Conservation (phyloP, 2,797 vertebrate species). For the Anas georgica region DNA sequence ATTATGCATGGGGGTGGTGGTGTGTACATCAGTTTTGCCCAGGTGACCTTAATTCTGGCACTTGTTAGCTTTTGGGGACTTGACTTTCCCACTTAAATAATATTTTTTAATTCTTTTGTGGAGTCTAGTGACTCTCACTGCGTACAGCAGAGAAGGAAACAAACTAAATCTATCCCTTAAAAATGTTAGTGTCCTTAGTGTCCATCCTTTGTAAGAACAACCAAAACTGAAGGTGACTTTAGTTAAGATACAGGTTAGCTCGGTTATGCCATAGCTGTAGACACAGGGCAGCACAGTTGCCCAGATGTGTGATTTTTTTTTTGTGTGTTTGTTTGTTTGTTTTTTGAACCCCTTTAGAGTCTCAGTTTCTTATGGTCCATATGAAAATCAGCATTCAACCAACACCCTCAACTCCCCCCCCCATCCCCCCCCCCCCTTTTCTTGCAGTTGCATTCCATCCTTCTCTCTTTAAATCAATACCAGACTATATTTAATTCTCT, state of each 20-base stretch:
- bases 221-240: background rate
- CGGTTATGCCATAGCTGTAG: background rate
- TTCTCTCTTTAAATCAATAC: conserved; percentile 50
- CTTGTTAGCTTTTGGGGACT: background rate
- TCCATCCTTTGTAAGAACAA: background rate
- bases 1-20: background rate
- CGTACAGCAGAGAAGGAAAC: background rate
- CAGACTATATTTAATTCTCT: conserved; percentile 49
- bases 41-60: background rate
- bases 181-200: background rate
- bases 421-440: background rate
- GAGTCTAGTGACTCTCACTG: background rate
- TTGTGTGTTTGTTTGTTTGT: background rate
- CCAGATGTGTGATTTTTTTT: background rate
- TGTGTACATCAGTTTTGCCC: conserved; percentile 7
- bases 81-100: background rate
- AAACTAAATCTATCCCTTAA: background rate
- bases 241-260: background rate
- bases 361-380: background rate
- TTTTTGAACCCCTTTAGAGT: background rate
- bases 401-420: background rate
- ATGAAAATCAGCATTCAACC: background rate
- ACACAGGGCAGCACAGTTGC: background rate
- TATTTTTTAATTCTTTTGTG: background rate
- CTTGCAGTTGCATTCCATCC: conserved; percentile 2